These are phyloP conservation scores for Hemistola chrysoprasaria DNA, from an alignment of 2,888 invertebrate genomes.

Conservation along the genomic window DNA sequence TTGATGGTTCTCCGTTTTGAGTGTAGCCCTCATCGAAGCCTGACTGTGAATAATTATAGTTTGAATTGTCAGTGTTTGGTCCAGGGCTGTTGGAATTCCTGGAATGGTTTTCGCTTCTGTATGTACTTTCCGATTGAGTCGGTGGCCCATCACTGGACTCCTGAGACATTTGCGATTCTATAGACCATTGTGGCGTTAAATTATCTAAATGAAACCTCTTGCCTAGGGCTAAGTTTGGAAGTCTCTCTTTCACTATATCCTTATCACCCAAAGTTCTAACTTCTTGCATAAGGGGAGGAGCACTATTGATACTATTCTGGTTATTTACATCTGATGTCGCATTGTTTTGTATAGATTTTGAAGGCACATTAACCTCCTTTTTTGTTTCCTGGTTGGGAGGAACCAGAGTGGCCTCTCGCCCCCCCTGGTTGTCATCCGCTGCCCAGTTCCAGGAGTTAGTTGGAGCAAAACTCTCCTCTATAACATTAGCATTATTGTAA, in stretches of 20 bases:
- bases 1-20: slow-evolving; percentile 57
- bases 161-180: slow-evolving; percentile 85
- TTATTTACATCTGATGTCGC: slow-evolving; percentile 30
- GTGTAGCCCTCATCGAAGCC: slow-evolving; percentile 50
- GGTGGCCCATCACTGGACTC: slow-evolving; percentile 84
- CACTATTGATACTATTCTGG: slow-evolving; percentile 34
- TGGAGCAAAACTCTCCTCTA: slow-evolving; percentile 82
- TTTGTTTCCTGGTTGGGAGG: slow-evolving; percentile 33
- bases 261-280: slow-evolving; percentile 63
- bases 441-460: slow-evolving; percentile 85
- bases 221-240: slow-evolving; percentile 70
- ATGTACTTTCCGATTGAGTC: slow-evolving; percentile 83
- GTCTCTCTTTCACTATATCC: slow-evolving; percentile 62
- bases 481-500: slow-evolving; percentile 69
- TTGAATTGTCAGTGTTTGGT: slow-evolving; percentile 61
- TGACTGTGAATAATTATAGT: slow-evolving; percentile 64
- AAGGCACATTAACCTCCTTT: slow-evolving; percentile 31
- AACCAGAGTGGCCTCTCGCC: slow-evolving; percentile 30
- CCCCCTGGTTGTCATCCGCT: slow-evolving; percentile 71
- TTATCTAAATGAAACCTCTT: slow-evolving; percentile 68
- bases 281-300: slow-evolving; percentile 47
- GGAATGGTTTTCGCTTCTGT: slow-evolving; percentile 82
- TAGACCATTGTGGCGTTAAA: slow-evolving; percentile 84
- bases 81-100: slow-evolving; percentile 76
- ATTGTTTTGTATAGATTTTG: slow-evolving; percentile 40